phyloP scores from a whole-genome alignment of 1,140 invertebrate genomes.

The Drosophila biarmipes region DNA sequence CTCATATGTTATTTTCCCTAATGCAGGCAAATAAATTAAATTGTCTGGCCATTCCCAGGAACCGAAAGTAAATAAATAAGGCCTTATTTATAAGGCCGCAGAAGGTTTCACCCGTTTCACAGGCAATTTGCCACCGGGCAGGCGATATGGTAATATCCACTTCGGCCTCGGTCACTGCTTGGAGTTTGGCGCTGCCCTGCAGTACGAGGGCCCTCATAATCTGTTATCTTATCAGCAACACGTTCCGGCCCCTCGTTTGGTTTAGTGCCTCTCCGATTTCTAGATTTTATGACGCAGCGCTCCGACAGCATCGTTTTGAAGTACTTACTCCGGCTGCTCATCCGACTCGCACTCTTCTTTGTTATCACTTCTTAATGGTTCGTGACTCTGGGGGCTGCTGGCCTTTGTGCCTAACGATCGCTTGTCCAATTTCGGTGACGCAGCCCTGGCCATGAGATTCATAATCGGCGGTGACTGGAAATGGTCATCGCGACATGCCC shows the following conservation, averaged over 20 bases:
- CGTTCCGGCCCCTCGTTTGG: slow-evolving; percentile 20
- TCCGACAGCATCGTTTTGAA: slow-evolving; percentile 8
- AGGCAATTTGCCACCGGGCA: slow-evolving; percentile 17
- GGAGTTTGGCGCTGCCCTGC: too few species aligned
- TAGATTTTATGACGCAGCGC: slow-evolving; percentile 11
- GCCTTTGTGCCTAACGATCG: slow-evolving; percentile 17
- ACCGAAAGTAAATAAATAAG: slow-evolving; percentile 29
- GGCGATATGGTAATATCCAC: slow-evolving; percentile 8
- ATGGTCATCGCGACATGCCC: slow-evolving; percentile 4
- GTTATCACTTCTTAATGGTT: background rate
- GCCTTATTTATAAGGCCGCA: slow-evolving; percentile 35
- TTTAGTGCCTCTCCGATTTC: slow-evolving; percentile 15
- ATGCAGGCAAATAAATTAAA: slow-evolving; percentile 69
- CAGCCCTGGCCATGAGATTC: slow-evolving; percentile 23
- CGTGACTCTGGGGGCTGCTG: background rate
- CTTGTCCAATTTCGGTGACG: slow-evolving; percentile 13
- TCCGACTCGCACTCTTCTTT: slow-evolving; percentile 4
- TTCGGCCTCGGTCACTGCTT: too few species aligned
- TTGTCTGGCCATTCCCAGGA: slow-evolving; percentile 41
- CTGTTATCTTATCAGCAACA: slow-evolving; percentile 43
- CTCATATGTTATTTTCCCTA: slow-evolving; percentile 52
- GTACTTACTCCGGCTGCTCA: slow-evolving; percentile 10
- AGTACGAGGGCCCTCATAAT: slow-evolving; percentile 12
- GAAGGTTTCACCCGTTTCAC: slow-evolving; percentile 28
- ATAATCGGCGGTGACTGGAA: slow-evolving; percentile 19